Evolutionary conservation across 2,113 vertebrate genomes (phyloP).

Genomic region (Alexandromys fortis): DNA sequence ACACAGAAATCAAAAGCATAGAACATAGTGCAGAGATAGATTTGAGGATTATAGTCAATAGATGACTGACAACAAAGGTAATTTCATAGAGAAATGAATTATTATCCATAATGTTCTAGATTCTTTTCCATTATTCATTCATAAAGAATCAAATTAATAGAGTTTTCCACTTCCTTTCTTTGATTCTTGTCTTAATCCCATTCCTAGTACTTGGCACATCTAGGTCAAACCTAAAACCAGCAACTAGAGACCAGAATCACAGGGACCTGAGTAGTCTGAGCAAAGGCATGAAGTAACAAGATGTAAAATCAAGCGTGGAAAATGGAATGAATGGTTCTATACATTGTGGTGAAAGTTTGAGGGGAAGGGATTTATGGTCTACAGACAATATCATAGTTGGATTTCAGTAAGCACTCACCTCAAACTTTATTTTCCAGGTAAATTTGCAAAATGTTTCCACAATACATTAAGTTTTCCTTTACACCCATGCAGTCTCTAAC

Average conservation of each 20-base stretch:
- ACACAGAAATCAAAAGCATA: neutral
- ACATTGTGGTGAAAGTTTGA: neutral
- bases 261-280: neutral
- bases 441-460: constrained; percentile 11
- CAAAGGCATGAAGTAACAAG: neutral
- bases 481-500: neutral
- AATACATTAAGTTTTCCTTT: neutral
- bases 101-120: neutral
- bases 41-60: neutral
- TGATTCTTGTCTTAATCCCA: neutral
- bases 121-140: neutral
- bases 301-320: neutral
- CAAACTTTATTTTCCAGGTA: neutral
- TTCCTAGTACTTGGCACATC: neutral
- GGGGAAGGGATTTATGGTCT: neutral
- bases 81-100: neutral
- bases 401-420: neutral
- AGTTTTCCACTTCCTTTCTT: neutral
- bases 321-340: neutral
- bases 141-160: neutral
- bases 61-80: neutral
- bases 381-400: neutral
- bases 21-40: neutral
- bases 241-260: neutral
- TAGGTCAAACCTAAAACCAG: neutral